Base-by-base conservation (phyloP, 2,888 invertebrate genomes). In the Brachypalpus laphriformis region DNA sequence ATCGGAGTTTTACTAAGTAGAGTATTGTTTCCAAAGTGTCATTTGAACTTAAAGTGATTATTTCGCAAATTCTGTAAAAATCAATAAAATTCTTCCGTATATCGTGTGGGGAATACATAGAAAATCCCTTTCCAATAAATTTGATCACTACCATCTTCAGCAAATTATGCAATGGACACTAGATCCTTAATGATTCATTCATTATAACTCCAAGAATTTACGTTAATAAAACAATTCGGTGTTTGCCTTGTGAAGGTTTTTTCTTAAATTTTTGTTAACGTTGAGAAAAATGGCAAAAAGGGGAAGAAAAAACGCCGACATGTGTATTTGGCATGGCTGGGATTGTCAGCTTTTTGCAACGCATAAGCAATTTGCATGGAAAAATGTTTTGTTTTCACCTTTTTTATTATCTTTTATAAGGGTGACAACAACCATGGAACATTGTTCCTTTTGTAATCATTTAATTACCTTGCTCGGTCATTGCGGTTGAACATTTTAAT, bases 131-230 rank as follows among this genome's bases (percentile, higher is more conserved):
- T 66, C 59, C 59, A 25, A 34, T 31, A 40, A 25, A 47, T 28
- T 20, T 18, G 9, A 1, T 14, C 16, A 20, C 31, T 37, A 9
- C 47, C 49, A 18, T 65, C 47, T 22, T 25, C 16, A 47, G 9
- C 14, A 51, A 78, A 82, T 85, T 85, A 80, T 80, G 80, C 83
- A 80, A 85, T 85, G 47, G 4, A 14, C 14, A 40, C 4, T 25
- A 34, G 42, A 63, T 68, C 72, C 56, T 72, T 68, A 42, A 68
- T 68, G 61, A 78, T 56, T 78, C 66, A 72, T 49, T 42, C 5
- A 7, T 54, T 40, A 14, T 66, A 66, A 51, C 18, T 9, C 25
- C 4, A 22, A 22, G 3, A 51, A 28, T 28, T 28, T 47, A 20
- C 47, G 2, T 11, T 1, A 20, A 20, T 20, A 20, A 9, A 47